phyloP scores from a whole-genome alignment of 2,888 invertebrate genomes.

The Leucophenga maculata region DNA sequence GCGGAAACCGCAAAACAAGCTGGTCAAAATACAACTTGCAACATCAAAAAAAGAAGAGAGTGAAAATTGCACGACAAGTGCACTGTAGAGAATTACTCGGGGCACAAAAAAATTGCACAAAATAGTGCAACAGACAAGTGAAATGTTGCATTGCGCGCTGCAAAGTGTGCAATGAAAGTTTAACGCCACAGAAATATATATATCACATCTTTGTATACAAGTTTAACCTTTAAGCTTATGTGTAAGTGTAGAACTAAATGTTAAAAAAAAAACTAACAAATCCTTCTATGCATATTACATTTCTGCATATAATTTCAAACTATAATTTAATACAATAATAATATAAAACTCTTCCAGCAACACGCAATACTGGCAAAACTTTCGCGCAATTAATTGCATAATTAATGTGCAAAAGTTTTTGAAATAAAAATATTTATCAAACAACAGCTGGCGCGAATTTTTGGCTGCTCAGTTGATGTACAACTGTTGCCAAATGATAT shows the following conservation, averaged over 20 bases:
- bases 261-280: too few relatives aligned
- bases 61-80: not conserved
- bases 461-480: too few relatives aligned
- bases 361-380: not conserved
- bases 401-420: conserved; percentile 20
- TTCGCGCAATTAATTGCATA: conserved; percentile 4
- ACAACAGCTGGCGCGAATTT: not conserved
- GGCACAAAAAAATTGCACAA: not conserved
- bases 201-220: too few relatives aligned
- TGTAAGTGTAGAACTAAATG: too few relatives aligned
- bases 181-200: too few relatives aligned
- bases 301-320: too few relatives aligned
- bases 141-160: not conserved
- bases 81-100: not conserved
- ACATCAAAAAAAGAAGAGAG: not conserved
- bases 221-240: too few relatives aligned
- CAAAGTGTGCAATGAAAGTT: not conserved
- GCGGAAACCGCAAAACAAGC: conserved; percentile 16
- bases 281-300: too few relatives aligned
- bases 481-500: too few relatives aligned
- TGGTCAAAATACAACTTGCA: conserved; percentile 12
- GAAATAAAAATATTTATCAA: conserved; percentile 11
- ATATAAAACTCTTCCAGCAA: too few relatives aligned
- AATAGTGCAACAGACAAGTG: conserved; percentile 1
- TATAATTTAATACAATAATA: too few relatives aligned